A percentile compares a stretch with the other conserved stretches of the same genome.
These are phyloP conservation scores for Pseudorhiza aurosa DNA, from an alignment of 30 jellyfish, hydroid and myxozoan species.

Conservation along the genomic window DNA sequence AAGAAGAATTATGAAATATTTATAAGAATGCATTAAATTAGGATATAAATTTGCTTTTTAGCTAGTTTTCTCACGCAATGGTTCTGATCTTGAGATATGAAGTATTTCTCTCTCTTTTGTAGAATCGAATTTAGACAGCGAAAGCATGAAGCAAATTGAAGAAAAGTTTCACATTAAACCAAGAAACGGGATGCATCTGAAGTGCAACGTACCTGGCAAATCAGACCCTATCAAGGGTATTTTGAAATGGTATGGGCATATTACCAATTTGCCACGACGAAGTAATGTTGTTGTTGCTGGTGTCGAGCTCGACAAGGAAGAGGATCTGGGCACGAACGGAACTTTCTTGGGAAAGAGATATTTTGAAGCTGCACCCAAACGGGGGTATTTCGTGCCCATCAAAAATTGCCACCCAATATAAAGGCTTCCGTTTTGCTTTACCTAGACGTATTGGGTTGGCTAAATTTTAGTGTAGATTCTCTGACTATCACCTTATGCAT, in stretches of 20 bases:
- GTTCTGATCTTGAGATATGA: too few relatives aligned
- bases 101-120: slow-evolving; percentile 9
- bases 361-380: slow-evolving; percentile 80
- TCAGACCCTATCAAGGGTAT: slow-evolving; percentile 78
- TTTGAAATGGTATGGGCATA: slow-evolving; percentile 90
- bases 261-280: slow-evolving; percentile 85
- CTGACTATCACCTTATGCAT: too few relatives aligned
- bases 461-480: too few relatives aligned
- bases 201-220: slow-evolving; percentile 93
- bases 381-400: slow-evolving; percentile 96
- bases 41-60: too few relatives aligned
- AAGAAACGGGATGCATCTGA: slow-evolving; percentile 76
- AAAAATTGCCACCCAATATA: slow-evolving; percentile 82
- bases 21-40: too few relatives aligned
- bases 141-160: slow-evolving; percentile 62
- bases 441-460: too few relatives aligned
- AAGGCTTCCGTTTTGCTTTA: not conserved
- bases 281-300: slow-evolving; percentile 96
- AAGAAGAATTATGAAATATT: too few relatives aligned
- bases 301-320: slow-evolving; percentile 89
- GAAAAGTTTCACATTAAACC: slow-evolving; percentile 80
- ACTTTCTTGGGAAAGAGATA: slow-evolving; percentile 96
- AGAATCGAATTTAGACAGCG: slow-evolving; percentile 62
- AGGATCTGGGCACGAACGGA: slow-evolving; percentile 99
- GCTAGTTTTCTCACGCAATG: too few relatives aligned